phyloP scores from a whole-genome alignment of 1,140 invertebrate genomes.

The Pollicipes pollicipes region DNA sequence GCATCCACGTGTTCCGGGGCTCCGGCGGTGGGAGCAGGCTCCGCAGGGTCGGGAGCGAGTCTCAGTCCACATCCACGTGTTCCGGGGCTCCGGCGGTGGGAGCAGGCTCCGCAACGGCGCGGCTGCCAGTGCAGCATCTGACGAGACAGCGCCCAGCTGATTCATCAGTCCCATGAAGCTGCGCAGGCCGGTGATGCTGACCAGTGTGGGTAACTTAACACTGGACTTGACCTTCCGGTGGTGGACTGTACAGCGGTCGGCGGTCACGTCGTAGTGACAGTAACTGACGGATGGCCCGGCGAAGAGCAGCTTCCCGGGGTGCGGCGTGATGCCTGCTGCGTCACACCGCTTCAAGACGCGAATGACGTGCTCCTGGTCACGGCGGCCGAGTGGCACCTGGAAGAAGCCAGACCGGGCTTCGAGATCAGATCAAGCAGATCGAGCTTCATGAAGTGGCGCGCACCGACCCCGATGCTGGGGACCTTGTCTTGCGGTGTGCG shows the following conservation, averaged over 20 bases:
- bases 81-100: too few species aligned
- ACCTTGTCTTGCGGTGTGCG: too few species aligned
- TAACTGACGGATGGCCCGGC: neutral
- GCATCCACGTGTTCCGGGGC: too few species aligned
- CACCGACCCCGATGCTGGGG: too few species aligned
- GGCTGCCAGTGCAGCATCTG: neutral
- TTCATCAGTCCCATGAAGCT: constrained; percentile 5
- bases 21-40: too few species aligned
- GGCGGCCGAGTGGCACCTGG: too few species aligned
- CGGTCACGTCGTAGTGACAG: constrained; percentile 1
- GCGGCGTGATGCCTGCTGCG: neutral
- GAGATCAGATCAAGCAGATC: too few species aligned
- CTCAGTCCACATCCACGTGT: too few species aligned
- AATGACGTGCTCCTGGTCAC: neutral
- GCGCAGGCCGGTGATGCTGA: neutral
- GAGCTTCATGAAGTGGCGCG: too few species aligned
- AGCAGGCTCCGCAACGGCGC: too few species aligned
- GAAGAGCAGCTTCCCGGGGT: constrained; percentile 4
- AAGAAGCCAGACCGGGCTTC: too few species aligned
- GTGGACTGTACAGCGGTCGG: neutral
- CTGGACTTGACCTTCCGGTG: neutral
- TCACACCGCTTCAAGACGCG: constrained; percentile 3
- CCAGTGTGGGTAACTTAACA: neutral
- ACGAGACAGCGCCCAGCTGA: constrained; percentile 1
- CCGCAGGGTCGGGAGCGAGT: too few species aligned